Percentiles rank a stretch among this genome's conserved stretches.
Conservation (phyloP, 2,888 invertebrate species). For the Epinotia ramella region DNA sequence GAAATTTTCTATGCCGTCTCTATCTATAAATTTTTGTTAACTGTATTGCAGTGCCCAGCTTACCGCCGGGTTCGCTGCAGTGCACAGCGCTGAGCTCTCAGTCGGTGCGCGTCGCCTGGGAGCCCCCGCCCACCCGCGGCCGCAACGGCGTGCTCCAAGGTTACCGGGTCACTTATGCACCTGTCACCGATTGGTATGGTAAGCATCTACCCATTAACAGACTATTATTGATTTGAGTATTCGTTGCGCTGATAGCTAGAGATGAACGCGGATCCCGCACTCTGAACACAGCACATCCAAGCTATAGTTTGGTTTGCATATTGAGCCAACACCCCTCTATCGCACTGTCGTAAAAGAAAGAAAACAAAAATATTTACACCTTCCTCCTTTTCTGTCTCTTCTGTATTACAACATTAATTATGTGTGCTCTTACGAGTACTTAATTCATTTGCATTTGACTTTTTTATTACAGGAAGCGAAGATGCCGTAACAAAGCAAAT, state of each 20-base stretch:
- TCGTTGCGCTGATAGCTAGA: too few relatives aligned
- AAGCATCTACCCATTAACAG: conserved; percentile 63
- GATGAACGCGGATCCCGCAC: too few relatives aligned
- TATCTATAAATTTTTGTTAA: neutral
- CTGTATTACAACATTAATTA: too few relatives aligned
- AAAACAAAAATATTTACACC: too few relatives aligned
- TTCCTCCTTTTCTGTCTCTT: too few relatives aligned
- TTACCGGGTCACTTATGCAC: conserved; percentile 93
- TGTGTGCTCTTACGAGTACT: neutral
- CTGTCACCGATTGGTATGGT: conserved; percentile 93
- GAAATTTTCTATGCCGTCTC: too few relatives aligned
- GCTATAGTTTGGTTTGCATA: too few relatives aligned
- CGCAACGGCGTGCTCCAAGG: conserved; percentile 94
- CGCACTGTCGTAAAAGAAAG: too few relatives aligned
- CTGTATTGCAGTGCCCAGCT: conserved; percentile 90
- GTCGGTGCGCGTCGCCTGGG: conserved; percentile 94
- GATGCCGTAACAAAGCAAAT: conserved; percentile 92
- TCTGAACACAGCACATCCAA: too few relatives aligned
- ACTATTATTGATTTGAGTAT: neutral
- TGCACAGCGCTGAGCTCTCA: conserved; percentile 93
- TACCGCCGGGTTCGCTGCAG: conserved; percentile 92
- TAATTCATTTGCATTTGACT: neutral
- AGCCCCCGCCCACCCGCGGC: conserved; percentile 92
- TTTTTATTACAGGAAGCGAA: conserved; percentile 85
- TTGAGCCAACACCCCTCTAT: too few relatives aligned